A percentile compares a stretch with the other conserved stretches of the same genome.
phyloP scores from a whole-genome alignment of 2,797 vertebrate genomes.

The Heterohyrax brucei region DNA sequence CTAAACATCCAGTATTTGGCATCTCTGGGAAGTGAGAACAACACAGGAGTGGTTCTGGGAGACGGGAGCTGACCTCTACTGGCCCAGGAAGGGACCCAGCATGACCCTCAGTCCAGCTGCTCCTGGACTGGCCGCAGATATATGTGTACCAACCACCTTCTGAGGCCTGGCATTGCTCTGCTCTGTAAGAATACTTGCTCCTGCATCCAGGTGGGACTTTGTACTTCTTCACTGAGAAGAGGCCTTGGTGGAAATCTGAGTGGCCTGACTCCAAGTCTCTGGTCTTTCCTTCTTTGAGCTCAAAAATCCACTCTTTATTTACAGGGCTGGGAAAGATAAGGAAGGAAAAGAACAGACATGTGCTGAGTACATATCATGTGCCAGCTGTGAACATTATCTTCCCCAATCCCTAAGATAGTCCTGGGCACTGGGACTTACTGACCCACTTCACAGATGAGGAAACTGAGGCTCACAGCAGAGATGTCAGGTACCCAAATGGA shows the following conservation, averaged over 20 bases:
- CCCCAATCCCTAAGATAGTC: background rate
- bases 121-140: background rate
- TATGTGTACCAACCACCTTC: background rate
- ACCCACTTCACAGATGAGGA: slow-evolving; percentile 15
- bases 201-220: background rate
- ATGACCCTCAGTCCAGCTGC: background rate
- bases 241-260: background rate
- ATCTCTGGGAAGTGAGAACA: too few relatives aligned
- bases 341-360: background rate
- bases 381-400: background rate
- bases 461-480: background rate
- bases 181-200: background rate
- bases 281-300: background rate
- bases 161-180: background rate
- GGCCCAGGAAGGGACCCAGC: background rate
- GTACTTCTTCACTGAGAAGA: slow-evolving; percentile 1
- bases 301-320: slow-evolving; percentile 9
- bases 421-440: background rate
- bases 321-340: background rate
- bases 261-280: background rate
- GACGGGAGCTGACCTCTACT: background rate
- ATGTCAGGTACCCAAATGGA: background rate
- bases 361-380: background rate
- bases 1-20: background rate
- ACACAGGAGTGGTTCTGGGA: background rate